Percentiles rank a stretch among this genome's conserved stretches.
Evolutionary conservation across 2,797 vertebrate species (phyloP).

Genomic region (Periparus ater): DNA sequence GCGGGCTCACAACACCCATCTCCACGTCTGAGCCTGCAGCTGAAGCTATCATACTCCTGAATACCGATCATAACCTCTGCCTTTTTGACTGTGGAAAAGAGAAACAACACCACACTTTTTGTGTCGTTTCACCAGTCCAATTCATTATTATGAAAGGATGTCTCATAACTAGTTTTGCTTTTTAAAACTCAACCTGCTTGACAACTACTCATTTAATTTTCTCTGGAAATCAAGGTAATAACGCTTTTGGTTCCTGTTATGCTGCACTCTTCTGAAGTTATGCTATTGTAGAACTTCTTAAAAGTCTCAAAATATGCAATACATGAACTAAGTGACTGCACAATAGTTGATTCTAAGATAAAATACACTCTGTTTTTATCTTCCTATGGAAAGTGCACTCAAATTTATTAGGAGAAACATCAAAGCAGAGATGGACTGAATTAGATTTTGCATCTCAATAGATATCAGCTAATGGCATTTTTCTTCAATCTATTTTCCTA

Average conservation of each 20-base stretch:
- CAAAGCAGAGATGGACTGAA: slow-evolving; percentile 56
- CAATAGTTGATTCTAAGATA: slow-evolving; percentile 4
- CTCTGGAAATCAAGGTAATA: not conserved
- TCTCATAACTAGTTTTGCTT: slow-evolving; percentile 12
- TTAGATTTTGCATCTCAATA: slow-evolving; percentile 63
- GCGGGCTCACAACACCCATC: not conserved
- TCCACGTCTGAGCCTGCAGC: not conserved
- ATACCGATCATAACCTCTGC: not conserved
- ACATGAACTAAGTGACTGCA: slow-evolving; percentile 25
- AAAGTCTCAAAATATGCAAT: slow-evolving; percentile 3
- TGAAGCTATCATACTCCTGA: not conserved
- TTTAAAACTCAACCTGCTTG: slow-evolving; percentile 8
- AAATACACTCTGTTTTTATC: slow-evolving; percentile 53
- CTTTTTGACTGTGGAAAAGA: not conserved
- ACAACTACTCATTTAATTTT: slow-evolving; percentile 12
- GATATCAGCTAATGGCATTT: slow-evolving; percentile 44
- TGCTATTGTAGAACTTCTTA: not conserved
- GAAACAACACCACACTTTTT: not conserved
- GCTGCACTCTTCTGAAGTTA: not conserved
- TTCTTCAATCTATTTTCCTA: slow-evolving; percentile 26
- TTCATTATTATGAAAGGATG: slow-evolving; percentile 34
- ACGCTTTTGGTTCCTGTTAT: not conserved
- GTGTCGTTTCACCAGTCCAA: slow-evolving; percentile 11
- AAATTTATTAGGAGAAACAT: slow-evolving; percentile 57
- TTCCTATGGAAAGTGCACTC: not conserved